Evolutionary conservation across 2,888 invertebrate genomes (phyloP).

Genomic region (Tortrix viridana): DNA sequence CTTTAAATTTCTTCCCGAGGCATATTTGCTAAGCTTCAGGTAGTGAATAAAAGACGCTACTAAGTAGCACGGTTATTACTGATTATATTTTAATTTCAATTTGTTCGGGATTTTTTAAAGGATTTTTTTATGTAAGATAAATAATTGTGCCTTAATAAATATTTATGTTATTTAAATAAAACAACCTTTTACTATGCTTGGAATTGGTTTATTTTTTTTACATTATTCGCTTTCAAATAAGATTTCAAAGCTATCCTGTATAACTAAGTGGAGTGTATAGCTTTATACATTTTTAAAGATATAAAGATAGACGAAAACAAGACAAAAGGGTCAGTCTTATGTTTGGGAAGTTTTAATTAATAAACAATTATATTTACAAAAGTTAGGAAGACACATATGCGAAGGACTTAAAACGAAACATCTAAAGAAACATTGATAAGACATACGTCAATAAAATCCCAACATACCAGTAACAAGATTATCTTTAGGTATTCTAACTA

Average conservation of each 20-base stretch:
- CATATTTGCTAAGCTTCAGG: neutral
- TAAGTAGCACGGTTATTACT: too few relatives aligned
- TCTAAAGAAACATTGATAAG: slow-evolving; percentile 47
- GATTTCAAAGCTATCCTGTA: slow-evolving; percentile 73
- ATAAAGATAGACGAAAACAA: slow-evolving; percentile 79
- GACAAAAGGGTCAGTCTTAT: slow-evolving; percentile 84
- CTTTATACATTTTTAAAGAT: slow-evolving; percentile 66
- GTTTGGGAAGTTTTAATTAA: slow-evolving; percentile 82
- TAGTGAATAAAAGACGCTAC: too few relatives aligned
- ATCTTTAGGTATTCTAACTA: slow-evolving; percentile 62
- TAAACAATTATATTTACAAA: slow-evolving; percentile 79
- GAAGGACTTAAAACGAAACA: slow-evolving; percentile 69
- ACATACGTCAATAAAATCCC: slow-evolving; percentile 59
- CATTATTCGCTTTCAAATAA: slow-evolving; percentile 76
- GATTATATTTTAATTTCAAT: too few relatives aligned
- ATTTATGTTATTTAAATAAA: slow-evolving; percentile 41
- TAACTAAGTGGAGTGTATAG: slow-evolving; percentile 72
- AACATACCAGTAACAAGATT: slow-evolving; percentile 69
- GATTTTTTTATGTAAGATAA: too few relatives aligned
- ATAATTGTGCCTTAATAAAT: too few relatives aligned
- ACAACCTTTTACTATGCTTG: slow-evolving; percentile 49
- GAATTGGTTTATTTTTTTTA: slow-evolving; percentile 77
- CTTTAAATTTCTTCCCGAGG: neutral
- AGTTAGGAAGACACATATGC: slow-evolving; percentile 79
- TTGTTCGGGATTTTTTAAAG: too few relatives aligned